phyloP scores from a whole-genome alignment of 2,113 vertebrate genomes.

The Heteronetta atricapilla region DNA sequence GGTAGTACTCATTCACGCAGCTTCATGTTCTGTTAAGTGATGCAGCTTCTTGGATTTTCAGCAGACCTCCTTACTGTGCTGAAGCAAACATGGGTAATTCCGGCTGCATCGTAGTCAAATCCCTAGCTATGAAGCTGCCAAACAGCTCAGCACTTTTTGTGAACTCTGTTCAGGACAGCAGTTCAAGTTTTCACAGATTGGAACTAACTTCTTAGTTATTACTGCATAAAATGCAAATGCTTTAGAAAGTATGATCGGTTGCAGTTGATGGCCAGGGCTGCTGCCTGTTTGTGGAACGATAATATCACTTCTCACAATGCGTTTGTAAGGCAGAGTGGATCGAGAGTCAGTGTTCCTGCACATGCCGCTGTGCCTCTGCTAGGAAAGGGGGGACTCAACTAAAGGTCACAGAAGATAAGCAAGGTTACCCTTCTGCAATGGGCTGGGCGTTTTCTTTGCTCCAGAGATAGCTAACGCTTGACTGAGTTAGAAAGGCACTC shows the following conservation, averaged over 20 bases:
- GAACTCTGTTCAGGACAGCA: background rate
- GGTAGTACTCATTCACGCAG: background rate
- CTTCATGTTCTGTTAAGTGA: background rate
- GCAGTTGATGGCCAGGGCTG: background rate
- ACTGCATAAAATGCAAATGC: background rate
- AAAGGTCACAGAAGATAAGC: background rate
- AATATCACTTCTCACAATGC: background rate
- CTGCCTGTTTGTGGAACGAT: background rate
- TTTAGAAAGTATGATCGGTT: background rate
- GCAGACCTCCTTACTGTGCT: background rate
- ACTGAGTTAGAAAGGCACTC: background rate
- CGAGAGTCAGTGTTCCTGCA: background rate
- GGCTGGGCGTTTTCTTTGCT: background rate
- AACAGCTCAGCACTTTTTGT: background rate
- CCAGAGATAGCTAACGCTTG: background rate
- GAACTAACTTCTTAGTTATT: background rate
- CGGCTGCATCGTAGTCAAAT: background rate
- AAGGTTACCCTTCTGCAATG: background rate
- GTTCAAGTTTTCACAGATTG: background rate
- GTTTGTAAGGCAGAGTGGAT: background rate
- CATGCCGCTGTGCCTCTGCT: fast-evolving
- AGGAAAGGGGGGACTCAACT: background rate
- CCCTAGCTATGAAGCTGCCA: background rate
- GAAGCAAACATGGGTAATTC: background rate
- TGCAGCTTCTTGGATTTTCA: background rate